These are phyloP conservation scores for Notarius quadriscutis DNA, from an alignment of 2,113 vertebrate species.

Conservation along the genomic window DNA sequence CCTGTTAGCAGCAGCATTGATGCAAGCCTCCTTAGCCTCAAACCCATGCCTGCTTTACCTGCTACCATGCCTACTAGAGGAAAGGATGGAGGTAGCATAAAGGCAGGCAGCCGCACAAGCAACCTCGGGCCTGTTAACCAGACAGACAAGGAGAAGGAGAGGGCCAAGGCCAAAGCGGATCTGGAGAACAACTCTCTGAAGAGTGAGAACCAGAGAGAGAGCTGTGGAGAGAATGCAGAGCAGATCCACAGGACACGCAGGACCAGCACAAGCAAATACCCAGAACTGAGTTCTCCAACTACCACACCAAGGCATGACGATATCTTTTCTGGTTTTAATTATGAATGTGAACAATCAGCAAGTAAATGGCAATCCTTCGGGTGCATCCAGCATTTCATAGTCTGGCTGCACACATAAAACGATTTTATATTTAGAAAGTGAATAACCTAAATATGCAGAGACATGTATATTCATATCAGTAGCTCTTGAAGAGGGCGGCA, in stretches of 20 bases:
- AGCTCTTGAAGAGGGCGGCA: neutral
- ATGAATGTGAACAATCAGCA: too few relatives aligned
- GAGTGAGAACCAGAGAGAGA: constrained; percentile 67
- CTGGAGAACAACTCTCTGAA: constrained; percentile 74
- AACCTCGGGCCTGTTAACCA: constrained; percentile 85
- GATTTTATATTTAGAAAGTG: neutral
- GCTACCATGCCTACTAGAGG: constrained; percentile 66
- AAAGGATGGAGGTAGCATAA: constrained; percentile 73
- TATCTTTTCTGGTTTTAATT: too few relatives aligned
- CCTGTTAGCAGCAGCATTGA: constrained; percentile 87
- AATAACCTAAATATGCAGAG: neutral
- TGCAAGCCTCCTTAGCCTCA: constrained; percentile 83
- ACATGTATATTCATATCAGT: neutral
- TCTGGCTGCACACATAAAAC: neutral
- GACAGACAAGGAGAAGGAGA: constrained; percentile 92
- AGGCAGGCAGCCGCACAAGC: constrained; percentile 63
- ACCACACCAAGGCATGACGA: constrained; percentile 84
- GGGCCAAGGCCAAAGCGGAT: constrained; percentile 95
- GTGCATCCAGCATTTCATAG: neutral
- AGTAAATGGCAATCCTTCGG: neutral
- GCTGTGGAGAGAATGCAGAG: constrained; percentile 75
- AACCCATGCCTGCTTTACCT: constrained; percentile 67
- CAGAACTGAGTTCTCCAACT: constrained; percentile 84
- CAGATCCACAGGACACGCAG: constrained; percentile 81
- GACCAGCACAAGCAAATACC: constrained; percentile 79